Evolutionary conservation across 1,140 invertebrate species (phyloP).

Genomic region (Belonocnema kinseyi): DNA sequence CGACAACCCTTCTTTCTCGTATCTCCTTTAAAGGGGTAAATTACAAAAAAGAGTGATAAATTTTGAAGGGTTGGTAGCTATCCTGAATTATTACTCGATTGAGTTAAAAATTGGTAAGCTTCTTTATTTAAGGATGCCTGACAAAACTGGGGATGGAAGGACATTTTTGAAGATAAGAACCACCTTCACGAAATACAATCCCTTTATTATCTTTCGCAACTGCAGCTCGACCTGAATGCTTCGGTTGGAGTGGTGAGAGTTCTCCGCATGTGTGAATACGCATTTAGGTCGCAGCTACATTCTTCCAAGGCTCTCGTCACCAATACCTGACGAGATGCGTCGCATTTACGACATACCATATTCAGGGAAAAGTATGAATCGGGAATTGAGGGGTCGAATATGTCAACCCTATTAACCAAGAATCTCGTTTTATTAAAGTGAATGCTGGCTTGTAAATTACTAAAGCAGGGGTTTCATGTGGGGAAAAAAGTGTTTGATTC

Average conservation of each 20-base stretch:
- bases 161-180: not conserved
- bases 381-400: conserved; percentile 13
- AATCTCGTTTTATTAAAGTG: conserved; percentile 7
- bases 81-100: too few relatives aligned
- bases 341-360: conserved; percentile 9
- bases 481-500: not conserved
- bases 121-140: too few relatives aligned
- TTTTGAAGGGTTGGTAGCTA: too few relatives aligned
- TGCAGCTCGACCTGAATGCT: not conserved
- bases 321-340: conserved; percentile 17
- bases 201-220: not conserved
- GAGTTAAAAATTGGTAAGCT: too few relatives aligned
- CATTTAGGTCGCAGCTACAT: conserved; percentile 21
- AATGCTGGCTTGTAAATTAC: not conserved
- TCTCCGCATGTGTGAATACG: conserved; percentile 21
- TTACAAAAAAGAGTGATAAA: too few relatives aligned
- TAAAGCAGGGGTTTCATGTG: too few relatives aligned
- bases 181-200: conserved; percentile 18
- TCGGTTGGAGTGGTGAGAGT: not conserved
- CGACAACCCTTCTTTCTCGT: conserved; percentile 35
- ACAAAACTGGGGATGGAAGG: too few relatives aligned
- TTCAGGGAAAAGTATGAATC: conserved; percentile 12
- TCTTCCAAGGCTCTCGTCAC: conserved; percentile 10
- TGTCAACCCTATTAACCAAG: not conserved
- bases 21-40: too few relatives aligned